These are phyloP conservation scores for Epinephelus moara DNA, from an alignment of 2,113 vertebrate species.

Conservation along the genomic window DNA sequence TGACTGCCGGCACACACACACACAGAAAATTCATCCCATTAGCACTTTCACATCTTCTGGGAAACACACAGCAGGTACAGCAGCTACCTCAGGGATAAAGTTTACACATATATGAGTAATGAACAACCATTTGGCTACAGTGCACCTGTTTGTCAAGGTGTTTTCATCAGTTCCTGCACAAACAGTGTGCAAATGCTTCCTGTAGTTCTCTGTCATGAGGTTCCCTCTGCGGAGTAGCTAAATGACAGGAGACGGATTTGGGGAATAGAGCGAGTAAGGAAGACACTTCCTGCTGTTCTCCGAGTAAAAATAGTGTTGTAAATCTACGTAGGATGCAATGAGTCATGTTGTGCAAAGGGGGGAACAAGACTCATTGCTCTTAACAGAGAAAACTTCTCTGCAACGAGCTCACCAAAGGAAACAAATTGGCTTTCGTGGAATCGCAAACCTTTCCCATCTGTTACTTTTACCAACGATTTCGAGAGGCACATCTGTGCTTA, in stretches of 20 bases:
- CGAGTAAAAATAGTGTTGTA: constrained; percentile 69
- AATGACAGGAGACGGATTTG: constrained; percentile 62
- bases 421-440: background rate
- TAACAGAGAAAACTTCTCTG: constrained; percentile 24
- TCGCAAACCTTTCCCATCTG: background rate
- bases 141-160: constrained; percentile 39
- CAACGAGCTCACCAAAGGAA: constrained; percentile 8
- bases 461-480: background rate
- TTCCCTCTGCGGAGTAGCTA: constrained; percentile 46
- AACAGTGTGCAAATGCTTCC: constrained; percentile 18
- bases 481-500: background rate
- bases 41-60: constrained; percentile 32
- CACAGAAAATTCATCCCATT: constrained; percentile 33
- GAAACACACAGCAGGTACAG: constrained; percentile 6
- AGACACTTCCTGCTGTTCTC: constrained; percentile 40
- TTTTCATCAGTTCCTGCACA: constrained; percentile 25
- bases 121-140: constrained; percentile 22
- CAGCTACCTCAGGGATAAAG: constrained; percentile 28
- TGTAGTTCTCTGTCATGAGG: background rate
- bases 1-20: constrained; percentile 10
- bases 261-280: constrained; percentile 50
- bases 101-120: constrained; percentile 33
- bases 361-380: constrained; percentile 22
- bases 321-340: constrained; percentile 66
- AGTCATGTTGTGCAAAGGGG: constrained; percentile 58